Percentiles rank a stretch among this genome's conserved stretches.
Conservation (phyloP, 2,888 invertebrate species). For the Gnatocerus cornutus region DNA sequence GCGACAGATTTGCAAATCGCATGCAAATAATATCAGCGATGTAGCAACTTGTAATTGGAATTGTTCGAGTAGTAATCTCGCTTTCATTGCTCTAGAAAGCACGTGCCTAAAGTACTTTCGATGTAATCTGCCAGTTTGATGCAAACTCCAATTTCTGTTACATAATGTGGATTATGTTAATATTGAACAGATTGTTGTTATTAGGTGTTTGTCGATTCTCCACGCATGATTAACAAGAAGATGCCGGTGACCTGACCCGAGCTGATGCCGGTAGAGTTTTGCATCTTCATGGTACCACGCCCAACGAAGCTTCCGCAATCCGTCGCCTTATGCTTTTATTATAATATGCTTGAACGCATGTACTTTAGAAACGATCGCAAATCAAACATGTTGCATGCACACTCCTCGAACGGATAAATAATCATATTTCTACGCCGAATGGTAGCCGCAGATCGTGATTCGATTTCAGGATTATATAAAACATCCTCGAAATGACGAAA, state of each 20-base stretch:
- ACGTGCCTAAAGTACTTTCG: constrained; percentile 48
- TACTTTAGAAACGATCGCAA: constrained; percentile 42
- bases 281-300: constrained; percentile 56
- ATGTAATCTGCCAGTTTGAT: constrained; percentile 45
- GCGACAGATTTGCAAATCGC: constrained; percentile 46
- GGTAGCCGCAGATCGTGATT: constrained; percentile 44
- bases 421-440: constrained; percentile 35
- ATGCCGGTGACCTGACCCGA: constrained; percentile 51
- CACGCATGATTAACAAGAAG: constrained; percentile 49
- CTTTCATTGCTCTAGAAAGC: constrained; percentile 47
- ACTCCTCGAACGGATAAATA: constrained; percentile 37
- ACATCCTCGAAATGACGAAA: constrained; percentile 2
- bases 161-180: constrained; percentile 18
- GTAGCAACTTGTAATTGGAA: constrained; percentile 46
- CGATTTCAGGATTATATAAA: constrained; percentile 41
- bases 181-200: constrained; percentile 1
- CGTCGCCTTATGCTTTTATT: constrained; percentile 53
- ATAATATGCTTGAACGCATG: constrained; percentile 49
- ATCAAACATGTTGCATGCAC: constrained; percentile 46
- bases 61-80: constrained; percentile 45
- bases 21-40: constrained; percentile 42
- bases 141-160: constrained; percentile 45
- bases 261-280: constrained; percentile 53
- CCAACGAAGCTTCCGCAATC: constrained; percentile 62
- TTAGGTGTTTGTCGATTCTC: constrained; percentile 21